Evolutionary conservation across 2,888 invertebrate species (phyloP).

Genomic region (Didymodactylos carnosus): DNA sequence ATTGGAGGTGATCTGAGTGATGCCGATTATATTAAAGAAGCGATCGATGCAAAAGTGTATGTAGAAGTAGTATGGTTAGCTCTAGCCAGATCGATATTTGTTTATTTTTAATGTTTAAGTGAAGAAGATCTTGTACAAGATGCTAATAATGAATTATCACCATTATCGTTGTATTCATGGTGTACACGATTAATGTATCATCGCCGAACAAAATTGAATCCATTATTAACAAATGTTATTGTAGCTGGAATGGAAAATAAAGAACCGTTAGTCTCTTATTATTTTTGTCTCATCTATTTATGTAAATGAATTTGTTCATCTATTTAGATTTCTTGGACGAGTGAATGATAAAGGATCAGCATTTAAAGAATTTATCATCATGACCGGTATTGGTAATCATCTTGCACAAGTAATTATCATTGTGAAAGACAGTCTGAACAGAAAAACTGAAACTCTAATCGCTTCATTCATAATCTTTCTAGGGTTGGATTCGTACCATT

Average conservation of each 20-base stretch:
- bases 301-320: background rate
- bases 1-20: constrained; percentile 90
- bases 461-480: constrained; percentile 14
- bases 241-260: constrained; percentile 65
- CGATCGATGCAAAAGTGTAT: constrained; percentile 55
- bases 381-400: constrained; percentile 68
- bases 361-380: constrained; percentile 60
- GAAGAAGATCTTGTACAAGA: constrained; percentile 56
- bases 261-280: constrained; percentile 39
- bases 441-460: background rate
- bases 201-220: constrained; percentile 60
- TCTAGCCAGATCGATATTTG: background rate
- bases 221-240: constrained; percentile 80
- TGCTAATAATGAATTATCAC: constrained; percentile 58
- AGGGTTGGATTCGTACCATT: constrained; percentile 57
- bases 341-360: constrained; percentile 85
- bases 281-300: too few relatives aligned
- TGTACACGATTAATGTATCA: constrained; percentile 79
- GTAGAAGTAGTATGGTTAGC: background rate
- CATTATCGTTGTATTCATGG: constrained; percentile 78
- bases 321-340: constrained; percentile 61
- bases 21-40: constrained; percentile 66
- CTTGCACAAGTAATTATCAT: constrained; percentile 47
- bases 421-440: constrained; percentile 17
- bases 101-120: constrained; percentile 38